Evolutionary conservation across 2,797 vertebrate genomes (phyloP), one percentile per base, ranked within the genome.

Genomic region (Pantherophis vulpinus): DNA sequence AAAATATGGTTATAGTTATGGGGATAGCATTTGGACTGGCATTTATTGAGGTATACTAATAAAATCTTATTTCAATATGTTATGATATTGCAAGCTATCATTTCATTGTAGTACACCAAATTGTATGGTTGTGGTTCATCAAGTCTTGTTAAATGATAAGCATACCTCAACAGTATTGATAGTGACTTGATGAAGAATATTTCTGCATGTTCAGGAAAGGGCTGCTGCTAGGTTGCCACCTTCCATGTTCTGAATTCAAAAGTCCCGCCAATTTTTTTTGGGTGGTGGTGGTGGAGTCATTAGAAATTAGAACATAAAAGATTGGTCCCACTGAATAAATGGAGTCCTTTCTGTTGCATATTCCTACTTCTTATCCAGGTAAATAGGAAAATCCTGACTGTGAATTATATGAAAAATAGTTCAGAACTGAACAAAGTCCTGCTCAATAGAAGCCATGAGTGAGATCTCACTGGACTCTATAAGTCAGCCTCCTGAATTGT

Each of bases 1-100:
- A 96, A 0, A 90, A 94, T 70, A 58, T 97, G 83, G 0, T 91
- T 23, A 91, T 97, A 93, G 9, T 98, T 90, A 96, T 97, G 90
- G 98, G 97, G 59, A 87, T 98, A 0, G 95, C 98, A 60, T 98
- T 98, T 96, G 98, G 98, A 96, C 89, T 98, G 94, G 97, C 97
- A 0, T 42, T 93, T 91, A 10, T 98, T 61, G 98, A 98, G 98
- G 98, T 98, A 98, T 6, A 90, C n/a, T 37, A 96, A 93, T 60
- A 91, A 63, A 63, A 2, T 70, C 20, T 29, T 55, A 32, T 63
- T 58, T 63, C n/a, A 63, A 37, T 18, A 1, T 56, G 83, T 59
- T 60, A 88, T 11, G 20, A 83, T 83, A 83, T 83, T 47, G 37
- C 9, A 83, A 83, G 42, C 58, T 42, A 51, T 61, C 13, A 37